Base-by-base conservation (phyloP, 2,113 vertebrate genomes). In the Proteles cristata region DNA sequence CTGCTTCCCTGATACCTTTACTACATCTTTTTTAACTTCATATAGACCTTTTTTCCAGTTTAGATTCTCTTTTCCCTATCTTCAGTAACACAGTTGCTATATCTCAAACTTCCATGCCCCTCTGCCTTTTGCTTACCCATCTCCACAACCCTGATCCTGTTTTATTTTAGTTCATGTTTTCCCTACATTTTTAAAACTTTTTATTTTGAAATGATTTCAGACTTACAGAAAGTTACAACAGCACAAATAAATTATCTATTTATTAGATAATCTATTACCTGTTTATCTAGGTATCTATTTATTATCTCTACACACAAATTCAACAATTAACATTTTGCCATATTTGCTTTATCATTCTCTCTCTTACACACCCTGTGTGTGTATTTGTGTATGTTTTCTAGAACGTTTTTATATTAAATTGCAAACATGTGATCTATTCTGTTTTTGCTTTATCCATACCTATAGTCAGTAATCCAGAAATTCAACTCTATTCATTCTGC, bases 201-300 rank as follows among this genome's bases (percentile, higher is more conserved):
- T 31, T 83, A 61, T 74, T 90, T 90, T 92, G 14, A 88, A 88
- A 81, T 69, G 45, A 88, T 53, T 94, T 92, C 79, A 95, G 1
- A 68, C 33, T 83, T 93, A 68, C 10, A 6, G 79, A 35, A 83
- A 79, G 33, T 93, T 90, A 31, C 31, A 69, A 4, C 71, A 87
- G 71, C 43, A 43, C 12, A 21, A 61, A 2, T 43, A 69, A 58
- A 84, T n/a, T 39, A 73, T 71, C 71, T 73, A 25, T n/a, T 69
- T n/a, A n/a, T 45, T 74, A 26, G 23, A 39, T 74, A 39, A 39
- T 73, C n/a, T 73, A 35, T 71, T 71, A 23, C 23, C n/a, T 71
- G 2, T 74, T 43, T 43, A 14, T 43, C 35, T 74, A 45, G 26
- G 39, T 74, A 43, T 74, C 23, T 45, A 15, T 68, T 68, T 68